Percentiles rank a stretch among this genome's conserved stretches.
These are phyloP conservation scores for Procavia capensis DNA, from an alignment of 2,113 vertebrate genomes.

Conservation along the genomic window DNA sequence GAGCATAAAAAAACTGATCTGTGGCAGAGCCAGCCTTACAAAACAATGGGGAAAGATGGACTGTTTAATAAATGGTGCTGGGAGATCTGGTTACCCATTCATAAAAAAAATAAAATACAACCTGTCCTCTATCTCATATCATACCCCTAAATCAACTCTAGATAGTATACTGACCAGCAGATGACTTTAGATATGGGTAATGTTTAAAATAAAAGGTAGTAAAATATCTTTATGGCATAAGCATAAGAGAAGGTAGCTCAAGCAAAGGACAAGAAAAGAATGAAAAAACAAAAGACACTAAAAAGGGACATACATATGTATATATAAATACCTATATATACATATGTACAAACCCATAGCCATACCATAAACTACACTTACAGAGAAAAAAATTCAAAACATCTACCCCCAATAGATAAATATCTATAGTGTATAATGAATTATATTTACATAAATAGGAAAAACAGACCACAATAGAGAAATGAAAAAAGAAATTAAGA, in stretches of 20 bases:
- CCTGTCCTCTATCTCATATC: neutral
- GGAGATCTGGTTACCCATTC: neutral
- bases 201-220: neutral
- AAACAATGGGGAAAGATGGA: neutral
- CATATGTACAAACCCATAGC: no score
- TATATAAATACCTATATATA: no score
- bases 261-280: neutral
- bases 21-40: neutral
- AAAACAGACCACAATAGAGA: neutral
- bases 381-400: conserved; percentile 7
- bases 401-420: neutral
- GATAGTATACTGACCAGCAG: neutral
- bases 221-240: neutral
- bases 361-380: neutral
- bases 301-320: no score
- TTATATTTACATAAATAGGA: neutral
- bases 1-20: neutral
- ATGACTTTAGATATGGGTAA: neutral
- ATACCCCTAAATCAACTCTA: neutral
- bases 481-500: neutral
- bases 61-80: neutral
- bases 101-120: neutral
- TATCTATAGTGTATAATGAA: neutral
- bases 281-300: neutral
- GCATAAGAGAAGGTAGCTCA: neutral